These are phyloP conservation scores for Dione vanillae DNA, from an alignment of 2,888 invertebrate species.

Conservation along the genomic window DNA sequence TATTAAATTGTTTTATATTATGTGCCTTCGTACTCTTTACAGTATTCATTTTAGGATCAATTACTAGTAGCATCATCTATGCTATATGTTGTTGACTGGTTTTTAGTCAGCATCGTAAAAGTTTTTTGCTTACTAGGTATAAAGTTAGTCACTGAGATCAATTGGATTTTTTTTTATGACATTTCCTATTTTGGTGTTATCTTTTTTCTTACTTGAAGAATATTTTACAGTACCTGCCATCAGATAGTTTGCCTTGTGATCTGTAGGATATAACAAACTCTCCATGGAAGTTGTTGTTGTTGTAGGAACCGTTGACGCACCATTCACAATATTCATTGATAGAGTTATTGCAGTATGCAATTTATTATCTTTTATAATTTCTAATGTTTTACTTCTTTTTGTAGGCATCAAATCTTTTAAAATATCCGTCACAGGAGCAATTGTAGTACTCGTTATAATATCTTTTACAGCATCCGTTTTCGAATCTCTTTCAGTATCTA, in stretches of 20 bases:
- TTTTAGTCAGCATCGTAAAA: neutral
- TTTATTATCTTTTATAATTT: no score
- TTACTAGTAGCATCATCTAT: neutral
- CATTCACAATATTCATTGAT: neutral
- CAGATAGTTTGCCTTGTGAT: neutral
- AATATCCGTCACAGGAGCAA: no score
- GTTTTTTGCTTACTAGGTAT: neutral
- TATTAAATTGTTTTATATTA: neutral
- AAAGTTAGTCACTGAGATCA: neutral
- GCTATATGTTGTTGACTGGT: no score
- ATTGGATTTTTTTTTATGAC: neutral
- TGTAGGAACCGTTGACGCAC: neutral
- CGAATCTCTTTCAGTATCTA: neutral
- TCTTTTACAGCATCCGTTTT: neutral
- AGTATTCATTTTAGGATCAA: neutral
- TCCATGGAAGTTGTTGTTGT: neutral
- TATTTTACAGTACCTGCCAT: neutral
- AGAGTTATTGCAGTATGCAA: neutral
- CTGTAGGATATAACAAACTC: neutral
- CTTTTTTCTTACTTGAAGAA: neutral
- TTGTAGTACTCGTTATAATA: neutral
- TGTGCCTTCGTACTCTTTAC: neutral
- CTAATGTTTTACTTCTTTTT: no score
- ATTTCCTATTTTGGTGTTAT: neutral
- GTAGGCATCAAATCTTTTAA: no score